Percentiles rank a stretch among this genome's conserved stretches.
Conservation (phyloP, 2,888 invertebrate species). For the Drosophila nigritarsus region DNA sequence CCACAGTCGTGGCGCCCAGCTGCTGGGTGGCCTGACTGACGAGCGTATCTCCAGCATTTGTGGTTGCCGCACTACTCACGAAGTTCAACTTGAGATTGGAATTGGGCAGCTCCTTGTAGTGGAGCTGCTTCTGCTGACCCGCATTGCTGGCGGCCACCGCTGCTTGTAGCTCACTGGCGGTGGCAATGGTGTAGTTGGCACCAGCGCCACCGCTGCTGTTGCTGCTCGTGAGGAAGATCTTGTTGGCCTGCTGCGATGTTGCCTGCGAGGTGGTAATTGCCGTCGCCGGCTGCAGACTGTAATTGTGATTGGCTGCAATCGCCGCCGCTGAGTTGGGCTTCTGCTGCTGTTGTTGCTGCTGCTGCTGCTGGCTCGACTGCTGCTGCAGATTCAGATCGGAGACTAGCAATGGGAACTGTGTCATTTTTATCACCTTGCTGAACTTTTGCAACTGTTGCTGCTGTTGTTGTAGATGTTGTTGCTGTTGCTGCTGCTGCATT, state of each 20-base stretch:
- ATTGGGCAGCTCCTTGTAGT: constrained; percentile 83
- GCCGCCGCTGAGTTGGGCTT: constrained; percentile 82
- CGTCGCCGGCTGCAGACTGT: constrained; percentile 84
- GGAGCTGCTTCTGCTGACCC: constrained; percentile 77
- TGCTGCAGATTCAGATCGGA: constrained; percentile 82
- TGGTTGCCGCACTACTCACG: constrained; percentile 71
- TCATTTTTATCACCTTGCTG: constrained; percentile 84
- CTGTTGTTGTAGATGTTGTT: constrained; percentile 57
- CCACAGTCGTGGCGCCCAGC: constrained; percentile 71
- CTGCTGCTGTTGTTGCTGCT: constrained; percentile 61
- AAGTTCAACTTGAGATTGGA: constrained; percentile 84
- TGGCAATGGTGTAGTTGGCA: constrained; percentile 83
- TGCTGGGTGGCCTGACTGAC: constrained; percentile 67
- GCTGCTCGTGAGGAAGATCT: constrained; percentile 83
- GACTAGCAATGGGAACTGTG: constrained; percentile 82
- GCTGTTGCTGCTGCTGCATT: constrained; percentile 44
- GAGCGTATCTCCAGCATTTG: constrained; percentile 57
- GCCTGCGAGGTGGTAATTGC: constrained; percentile 83
- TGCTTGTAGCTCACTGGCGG: constrained; percentile 79
- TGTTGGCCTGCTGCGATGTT: constrained; percentile 78
- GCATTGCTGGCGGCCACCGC: constrained; percentile 59
- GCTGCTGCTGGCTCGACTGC: constrained; percentile 56
- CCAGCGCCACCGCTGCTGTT: constrained; percentile 66
- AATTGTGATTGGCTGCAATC: constrained; percentile 84
- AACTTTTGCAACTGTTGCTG: constrained; percentile 77